Percentiles rank a stretch among this genome's conserved stretches.
Evolutionary conservation across 2,113 vertebrate species (phyloP).

Genomic region (Damaliscus lunatus): DNA sequence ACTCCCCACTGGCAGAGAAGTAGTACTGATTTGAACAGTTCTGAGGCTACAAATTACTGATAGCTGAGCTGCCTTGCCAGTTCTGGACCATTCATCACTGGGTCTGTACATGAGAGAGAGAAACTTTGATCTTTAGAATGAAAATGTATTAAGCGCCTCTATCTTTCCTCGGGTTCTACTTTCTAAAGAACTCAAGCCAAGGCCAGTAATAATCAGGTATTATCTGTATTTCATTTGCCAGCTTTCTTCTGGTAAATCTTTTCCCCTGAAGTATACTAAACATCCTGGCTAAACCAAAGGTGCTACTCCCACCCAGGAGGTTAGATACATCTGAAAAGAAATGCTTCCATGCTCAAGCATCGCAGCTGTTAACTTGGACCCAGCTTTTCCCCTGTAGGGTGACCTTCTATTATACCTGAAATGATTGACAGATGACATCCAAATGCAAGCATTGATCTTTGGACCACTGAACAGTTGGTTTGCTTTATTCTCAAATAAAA

Average conservation of each 20-base stretch:
- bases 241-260: neutral
- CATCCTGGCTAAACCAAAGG: neutral
- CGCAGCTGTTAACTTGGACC: neutral
- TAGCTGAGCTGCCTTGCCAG: neutral
- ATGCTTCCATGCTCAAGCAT: neutral
- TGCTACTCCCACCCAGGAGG: neutral
- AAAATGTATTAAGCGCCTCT: neutral
- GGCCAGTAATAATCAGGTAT: neutral
- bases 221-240: neutral
- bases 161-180: neutral
- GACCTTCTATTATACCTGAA: constrained; percentile 13
- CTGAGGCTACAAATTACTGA: neutral
- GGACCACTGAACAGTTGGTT: neutral
- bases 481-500: constrained; percentile 13
- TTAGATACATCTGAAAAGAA: neutral
- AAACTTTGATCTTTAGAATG: neutral
- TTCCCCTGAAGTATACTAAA: neutral
- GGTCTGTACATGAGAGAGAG: neutral
- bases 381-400: neutral
- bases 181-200: constrained; percentile 2
- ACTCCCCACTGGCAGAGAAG: neutral
- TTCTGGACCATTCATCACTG: neutral
- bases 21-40: neutral
- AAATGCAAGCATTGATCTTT: neutral
- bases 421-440: neutral